Percentiles rank a stretch among this genome's conserved stretches.
phyloP scores from a whole-genome alignment of 2,888 invertebrate species.

The Lepas anatifera region DNA sequence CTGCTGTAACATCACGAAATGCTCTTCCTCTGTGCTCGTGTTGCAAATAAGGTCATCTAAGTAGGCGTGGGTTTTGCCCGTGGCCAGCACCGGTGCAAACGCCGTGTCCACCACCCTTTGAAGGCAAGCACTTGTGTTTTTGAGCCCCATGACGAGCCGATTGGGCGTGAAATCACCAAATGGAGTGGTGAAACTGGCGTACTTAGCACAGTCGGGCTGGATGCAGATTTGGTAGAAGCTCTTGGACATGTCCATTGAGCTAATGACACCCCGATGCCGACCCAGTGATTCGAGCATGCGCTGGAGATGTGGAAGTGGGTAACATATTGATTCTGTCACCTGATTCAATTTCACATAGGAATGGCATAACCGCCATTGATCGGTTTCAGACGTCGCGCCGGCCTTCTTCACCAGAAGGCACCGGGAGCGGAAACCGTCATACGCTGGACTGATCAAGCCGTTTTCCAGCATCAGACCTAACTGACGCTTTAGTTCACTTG shows the following conservation, averaged over 20 bases:
- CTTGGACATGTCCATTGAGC: no score
- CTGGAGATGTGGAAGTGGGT: neutral
- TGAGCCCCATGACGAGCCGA: no score
- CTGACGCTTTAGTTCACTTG: neutral
- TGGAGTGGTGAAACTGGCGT: neutral
- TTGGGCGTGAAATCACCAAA: neutral
- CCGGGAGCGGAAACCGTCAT: neutral
- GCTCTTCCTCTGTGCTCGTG: neutral
- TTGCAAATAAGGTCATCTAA: neutral
- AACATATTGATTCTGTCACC: neutral
- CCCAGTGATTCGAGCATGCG: no score
- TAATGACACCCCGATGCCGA: no score
- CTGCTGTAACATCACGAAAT: neutral
- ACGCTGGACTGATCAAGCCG: no score
- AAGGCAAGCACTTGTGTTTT: neutral
- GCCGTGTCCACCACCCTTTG: neutral
- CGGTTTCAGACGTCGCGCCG: neutral
- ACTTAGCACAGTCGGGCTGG: neutral
- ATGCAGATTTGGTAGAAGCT: neutral
- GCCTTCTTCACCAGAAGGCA: neutral
- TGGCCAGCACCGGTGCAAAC: neutral
- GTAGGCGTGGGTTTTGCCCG: neutral
- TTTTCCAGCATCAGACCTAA: neutral
- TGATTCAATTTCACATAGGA: neutral
- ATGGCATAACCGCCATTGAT: neutral